Conservation (phyloP, 2,888 invertebrate genomes). For the Allophyes oxyacanthae region DNA sequence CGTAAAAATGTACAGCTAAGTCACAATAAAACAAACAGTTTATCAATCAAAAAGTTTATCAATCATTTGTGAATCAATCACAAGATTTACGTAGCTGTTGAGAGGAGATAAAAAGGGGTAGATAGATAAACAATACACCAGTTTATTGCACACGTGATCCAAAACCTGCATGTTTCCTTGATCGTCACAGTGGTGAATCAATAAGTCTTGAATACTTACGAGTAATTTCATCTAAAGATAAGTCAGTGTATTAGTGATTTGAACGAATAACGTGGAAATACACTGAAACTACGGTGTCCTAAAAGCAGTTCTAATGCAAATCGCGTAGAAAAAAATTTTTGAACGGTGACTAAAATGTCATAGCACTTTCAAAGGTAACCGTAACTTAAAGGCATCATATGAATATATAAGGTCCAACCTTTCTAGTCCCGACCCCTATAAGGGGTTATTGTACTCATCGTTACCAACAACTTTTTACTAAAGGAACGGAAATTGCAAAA, state of each 20-base stretch:
- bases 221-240: constrained; percentile 42
- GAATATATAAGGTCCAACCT: too few relatives aligned
- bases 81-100: constrained; percentile 7
- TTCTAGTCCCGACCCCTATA: too few relatives aligned
- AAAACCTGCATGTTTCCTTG: constrained; percentile 43
- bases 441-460: too few relatives aligned
- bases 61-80: too few relatives aligned
- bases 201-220: constrained; percentile 47
- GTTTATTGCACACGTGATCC: constrained; percentile 19
- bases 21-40: constrained; percentile 27
- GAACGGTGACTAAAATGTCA: too few relatives aligned
- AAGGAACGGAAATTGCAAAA: too few relatives aligned
- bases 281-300: neutral
- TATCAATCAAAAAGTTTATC: constrained; percentile 22
- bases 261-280: constrained; percentile 3
- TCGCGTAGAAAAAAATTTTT: too few relatives aligned
- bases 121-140: constrained; percentile 27
- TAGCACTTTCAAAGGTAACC: too few relatives aligned
- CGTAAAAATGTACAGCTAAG: constrained; percentile 34
- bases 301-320: too few relatives aligned
- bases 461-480: too few relatives aligned
- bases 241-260: constrained; percentile 38
- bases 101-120: constrained; percentile 7
- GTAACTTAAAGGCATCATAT: too few relatives aligned
- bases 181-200: constrained; percentile 17